These are phyloP conservation scores for Pangasianodon gigas DNA, from an alignment of 2,113 vertebrate genomes.

Conservation along the genomic window DNA sequence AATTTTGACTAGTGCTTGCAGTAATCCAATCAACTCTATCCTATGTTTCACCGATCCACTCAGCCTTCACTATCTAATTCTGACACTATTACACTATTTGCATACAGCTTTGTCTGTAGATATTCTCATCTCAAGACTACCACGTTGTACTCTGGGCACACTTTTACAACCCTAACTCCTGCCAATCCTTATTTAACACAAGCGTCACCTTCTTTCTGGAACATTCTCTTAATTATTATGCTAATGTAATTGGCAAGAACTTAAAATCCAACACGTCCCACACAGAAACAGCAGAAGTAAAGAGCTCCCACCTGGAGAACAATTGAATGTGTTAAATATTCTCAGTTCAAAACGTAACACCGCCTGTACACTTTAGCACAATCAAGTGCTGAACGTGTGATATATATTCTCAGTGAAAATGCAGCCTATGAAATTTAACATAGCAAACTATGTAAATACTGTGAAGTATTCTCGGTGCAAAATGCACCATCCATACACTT, in stretches of 20 bases:
- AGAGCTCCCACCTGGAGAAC: conserved; percentile 24
- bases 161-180: conserved; percentile 30
- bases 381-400: conserved; percentile 21
- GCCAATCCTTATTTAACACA: conserved; percentile 36
- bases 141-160: conserved; percentile 10
- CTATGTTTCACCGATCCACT: neutral
- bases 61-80: neutral
- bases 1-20: neutral
- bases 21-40: neutral
- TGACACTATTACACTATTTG: conserved; percentile 1
- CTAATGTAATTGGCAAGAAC: conserved; percentile 50
- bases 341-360: conserved; percentile 15
- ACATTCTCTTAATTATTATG: conserved; percentile 43
- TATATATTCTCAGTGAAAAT: neutral
- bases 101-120: conserved; percentile 1
- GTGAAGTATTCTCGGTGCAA: neutral
- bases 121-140: conserved; percentile 26
- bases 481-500: neutral
- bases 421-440: neutral
- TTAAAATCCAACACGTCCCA: conserved; percentile 49
- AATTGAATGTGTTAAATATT: conserved; percentile 36
- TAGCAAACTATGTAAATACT: neutral
- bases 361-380: conserved; percentile 20
- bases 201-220: conserved; percentile 41
- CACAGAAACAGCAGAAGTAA: neutral